These are phyloP conservation scores for Drosophila meridiana DNA, from an alignment of 2,888 invertebrate species.

Conservation along the genomic window DNA sequence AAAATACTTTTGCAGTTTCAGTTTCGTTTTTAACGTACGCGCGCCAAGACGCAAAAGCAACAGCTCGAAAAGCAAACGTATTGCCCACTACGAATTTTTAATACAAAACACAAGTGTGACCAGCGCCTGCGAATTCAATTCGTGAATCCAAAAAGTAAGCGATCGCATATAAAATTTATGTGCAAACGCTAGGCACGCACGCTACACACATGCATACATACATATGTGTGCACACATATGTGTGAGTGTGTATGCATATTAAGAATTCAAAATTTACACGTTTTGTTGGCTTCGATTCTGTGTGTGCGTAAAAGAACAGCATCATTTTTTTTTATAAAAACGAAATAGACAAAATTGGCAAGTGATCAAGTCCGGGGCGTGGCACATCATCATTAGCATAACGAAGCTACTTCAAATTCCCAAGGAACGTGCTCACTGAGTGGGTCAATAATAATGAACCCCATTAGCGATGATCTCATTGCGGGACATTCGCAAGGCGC, in stretches of 20 bases:
- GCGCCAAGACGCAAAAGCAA: conserved; percentile 66
- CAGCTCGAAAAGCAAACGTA: conserved; percentile 35
- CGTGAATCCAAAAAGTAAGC: conserved; percentile 43
- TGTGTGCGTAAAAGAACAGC: background rate
- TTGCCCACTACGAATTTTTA: conserved; percentile 25
- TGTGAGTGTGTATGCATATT: background rate
- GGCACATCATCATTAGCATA: conserved; percentile 3
- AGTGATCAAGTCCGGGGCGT: conserved; percentile 18
- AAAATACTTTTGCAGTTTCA: conserved; percentile 75
- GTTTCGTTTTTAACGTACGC: conserved; percentile 81
- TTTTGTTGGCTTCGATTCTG: background rate
- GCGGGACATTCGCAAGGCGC: conserved; percentile 11
- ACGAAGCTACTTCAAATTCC: background rate
- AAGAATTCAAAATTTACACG: conserved; percentile 24
- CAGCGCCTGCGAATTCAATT: conserved; percentile 27
- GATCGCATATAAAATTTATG: conserved; percentile 16
- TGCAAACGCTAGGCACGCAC: background rate
- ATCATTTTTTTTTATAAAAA: background rate
- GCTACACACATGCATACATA: background rate
- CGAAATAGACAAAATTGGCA: conserved; percentile 1
- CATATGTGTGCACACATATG: background rate
- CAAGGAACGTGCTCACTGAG: conserved; percentile 4
- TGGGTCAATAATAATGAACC: conserved; percentile 19
- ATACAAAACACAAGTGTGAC: conserved; percentile 27
- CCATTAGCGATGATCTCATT: conserved; percentile 45